These are phyloP conservation scores for Medauroidea extradentata DNA, from an alignment of 1,140 invertebrate species.

Conservation along the genomic window DNA sequence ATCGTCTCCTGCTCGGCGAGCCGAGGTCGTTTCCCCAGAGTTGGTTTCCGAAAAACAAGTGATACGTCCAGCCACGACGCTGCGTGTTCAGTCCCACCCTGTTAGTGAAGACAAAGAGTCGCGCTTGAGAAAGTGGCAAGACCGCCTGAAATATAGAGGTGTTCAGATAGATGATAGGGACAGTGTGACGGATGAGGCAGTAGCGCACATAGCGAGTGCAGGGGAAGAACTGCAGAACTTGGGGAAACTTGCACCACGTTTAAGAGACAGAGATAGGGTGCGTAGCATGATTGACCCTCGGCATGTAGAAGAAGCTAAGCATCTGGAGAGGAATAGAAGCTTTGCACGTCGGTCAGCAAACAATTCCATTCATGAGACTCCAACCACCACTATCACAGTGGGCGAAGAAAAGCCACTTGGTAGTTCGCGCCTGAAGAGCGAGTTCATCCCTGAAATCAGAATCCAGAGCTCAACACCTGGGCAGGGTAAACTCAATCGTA, in stretches of 20 bases:
- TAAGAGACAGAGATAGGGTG: constrained; percentile 32
- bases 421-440: constrained; percentile 28
- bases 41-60: constrained; percentile 49
- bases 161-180: constrained; percentile 26
- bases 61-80: constrained; percentile 46
- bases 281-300: constrained; percentile 50
- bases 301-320: constrained; percentile 33
- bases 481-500: constrained; percentile 31
- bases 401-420: neutral
- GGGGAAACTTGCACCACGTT: neutral
- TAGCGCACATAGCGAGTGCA: constrained; percentile 42
- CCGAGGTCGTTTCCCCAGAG: constrained; percentile 44
- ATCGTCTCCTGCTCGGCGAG: constrained; percentile 13
- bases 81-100: constrained; percentile 42
- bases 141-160: constrained; percentile 50
- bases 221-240: constrained; percentile 45
- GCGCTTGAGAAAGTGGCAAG: constrained; percentile 59
- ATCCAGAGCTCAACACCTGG: constrained; percentile 36
- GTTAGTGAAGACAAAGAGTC: constrained; percentile 55
- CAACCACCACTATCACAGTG: neutral
- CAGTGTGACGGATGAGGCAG: constrained; percentile 28
- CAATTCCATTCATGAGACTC: neutral
- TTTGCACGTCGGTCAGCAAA: constrained; percentile 1
- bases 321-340: constrained; percentile 16
- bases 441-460: constrained; percentile 45